Conservation (phyloP, 2,888 invertebrate genomes). For the Erebia palarica region DNA sequence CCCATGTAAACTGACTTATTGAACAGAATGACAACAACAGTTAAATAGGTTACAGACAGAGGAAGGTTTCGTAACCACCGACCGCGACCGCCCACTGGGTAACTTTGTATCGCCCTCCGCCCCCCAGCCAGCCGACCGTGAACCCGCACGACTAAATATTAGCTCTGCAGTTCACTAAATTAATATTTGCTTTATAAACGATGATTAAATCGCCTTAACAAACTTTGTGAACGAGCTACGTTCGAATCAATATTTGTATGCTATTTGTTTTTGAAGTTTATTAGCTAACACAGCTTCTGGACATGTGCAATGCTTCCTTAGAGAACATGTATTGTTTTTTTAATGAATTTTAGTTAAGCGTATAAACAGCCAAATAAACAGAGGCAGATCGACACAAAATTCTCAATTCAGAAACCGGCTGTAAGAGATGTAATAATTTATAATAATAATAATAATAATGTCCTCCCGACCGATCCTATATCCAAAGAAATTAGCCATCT, state of each 20-base stretch:
- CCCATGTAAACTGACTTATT: too few relatives aligned
- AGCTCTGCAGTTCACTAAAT: constrained; percentile 65
- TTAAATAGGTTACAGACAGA: neutral
- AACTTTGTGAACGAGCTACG: constrained; percentile 46
- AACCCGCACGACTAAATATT: constrained; percentile 59
- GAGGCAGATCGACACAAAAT: too few relatives aligned
- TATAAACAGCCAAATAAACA: too few relatives aligned
- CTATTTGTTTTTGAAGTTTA: constrained; percentile 20
- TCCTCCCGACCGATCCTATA: too few relatives aligned
- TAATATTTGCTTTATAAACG: constrained; percentile 65
- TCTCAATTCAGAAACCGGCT: too few relatives aligned
- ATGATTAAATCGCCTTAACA: constrained; percentile 50
- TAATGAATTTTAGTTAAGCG: neutral
- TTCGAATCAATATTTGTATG: constrained; percentile 37
- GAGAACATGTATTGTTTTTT: neutral
- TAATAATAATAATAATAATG: too few relatives aligned
- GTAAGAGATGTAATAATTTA: too few relatives aligned
- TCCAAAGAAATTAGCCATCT: too few relatives aligned
- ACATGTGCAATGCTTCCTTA: neutral
- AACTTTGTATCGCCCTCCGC: constrained; percentile 46
- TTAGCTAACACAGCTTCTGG: constrained; percentile 7
- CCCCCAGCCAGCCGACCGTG: constrained; percentile 56
- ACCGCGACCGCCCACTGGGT: constrained; percentile 35
- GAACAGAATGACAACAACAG: too few relatives aligned
- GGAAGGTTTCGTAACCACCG: constrained; percentile 11